Evolutionary conservation across 2,888 invertebrate genomes (phyloP), one percentile per base, ranked within the genome.

Genomic region (Drosophila rubida): DNA sequence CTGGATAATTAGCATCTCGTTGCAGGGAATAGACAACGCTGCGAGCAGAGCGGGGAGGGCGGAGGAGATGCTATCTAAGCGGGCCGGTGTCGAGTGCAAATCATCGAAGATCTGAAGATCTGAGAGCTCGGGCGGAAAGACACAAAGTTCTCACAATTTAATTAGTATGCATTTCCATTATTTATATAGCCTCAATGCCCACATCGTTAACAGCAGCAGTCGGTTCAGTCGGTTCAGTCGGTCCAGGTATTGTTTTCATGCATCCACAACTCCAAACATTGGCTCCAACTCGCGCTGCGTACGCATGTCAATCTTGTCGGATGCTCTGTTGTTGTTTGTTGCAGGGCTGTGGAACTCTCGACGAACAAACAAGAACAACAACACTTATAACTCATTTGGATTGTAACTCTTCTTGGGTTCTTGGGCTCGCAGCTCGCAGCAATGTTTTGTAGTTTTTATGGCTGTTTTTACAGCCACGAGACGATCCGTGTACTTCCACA

Each of bases 151-250:
- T 84, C 82, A 87, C 76, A 68, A 84, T 87, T 67, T 81, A 78
- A 85, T 82, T 87, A 81, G 85, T 82, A 74, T 82, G 74, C 77
- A 79, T 67, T 85, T 83, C 51, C 82, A 82, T 80, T 86, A 75
- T 83, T 85, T 80, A 77, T 86, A 76, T 70, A 70, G 49, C 66
- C 78, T 64, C 69, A 67, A 78, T 73, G 75, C 45, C 59, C 66
- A 61, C 75, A 70, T 76, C 78, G 76, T 76, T 74, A 68, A 30
- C 49, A 50, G 68, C 49, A 50, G 68, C 70, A 74, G 69, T 42
- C 45, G 37, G 25, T 41, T 41, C 41, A 37, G 69, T 42, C 45
- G 37, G 25, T 41, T 41, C 37, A 37, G 69, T 42, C 45, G 37
- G 25, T 41, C 37, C 37, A 39, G 61, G 46, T 62, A 83, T 83